Evolutionary conservation across 1,140 invertebrate species (phyloP).

Genomic region (Maconellicoccus hirsutus): DNA sequence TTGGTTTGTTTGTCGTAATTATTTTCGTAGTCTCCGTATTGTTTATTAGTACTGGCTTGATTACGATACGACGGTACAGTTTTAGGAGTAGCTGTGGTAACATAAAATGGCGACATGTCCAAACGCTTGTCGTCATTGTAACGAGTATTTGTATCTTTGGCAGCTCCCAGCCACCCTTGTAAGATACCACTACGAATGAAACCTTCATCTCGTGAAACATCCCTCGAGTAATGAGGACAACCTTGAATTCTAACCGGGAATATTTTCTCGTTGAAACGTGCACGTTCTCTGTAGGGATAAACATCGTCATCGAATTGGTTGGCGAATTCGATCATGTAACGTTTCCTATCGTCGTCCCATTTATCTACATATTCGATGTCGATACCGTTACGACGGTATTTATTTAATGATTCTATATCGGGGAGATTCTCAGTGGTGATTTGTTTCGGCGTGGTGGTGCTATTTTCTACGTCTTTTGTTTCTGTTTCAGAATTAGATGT

Average conservation of each 20-base stretch:
- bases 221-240: background rate
- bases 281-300: background rate
- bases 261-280: background rate
- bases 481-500: background rate
- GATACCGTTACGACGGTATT: background rate
- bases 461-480: background rate
- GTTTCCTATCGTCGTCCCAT: background rate
- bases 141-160: background rate
- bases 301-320: background rate
- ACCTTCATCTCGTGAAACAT: background rate
- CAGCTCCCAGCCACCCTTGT: constrained; percentile 13
- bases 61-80: background rate
- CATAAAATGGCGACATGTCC: background rate
- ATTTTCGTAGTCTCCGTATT: background rate
- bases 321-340: background rate
- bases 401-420: background rate
- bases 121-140: background rate
- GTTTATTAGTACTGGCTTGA: background rate
- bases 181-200: background rate
- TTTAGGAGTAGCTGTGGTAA: background rate
- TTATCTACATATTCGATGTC: background rate
- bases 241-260: background rate
- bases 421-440: background rate
- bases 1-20: background rate
- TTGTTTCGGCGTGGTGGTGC: no score